Base-by-base conservation (phyloP, 2,888 invertebrate species). In the Teleiodes luculella region DNA sequence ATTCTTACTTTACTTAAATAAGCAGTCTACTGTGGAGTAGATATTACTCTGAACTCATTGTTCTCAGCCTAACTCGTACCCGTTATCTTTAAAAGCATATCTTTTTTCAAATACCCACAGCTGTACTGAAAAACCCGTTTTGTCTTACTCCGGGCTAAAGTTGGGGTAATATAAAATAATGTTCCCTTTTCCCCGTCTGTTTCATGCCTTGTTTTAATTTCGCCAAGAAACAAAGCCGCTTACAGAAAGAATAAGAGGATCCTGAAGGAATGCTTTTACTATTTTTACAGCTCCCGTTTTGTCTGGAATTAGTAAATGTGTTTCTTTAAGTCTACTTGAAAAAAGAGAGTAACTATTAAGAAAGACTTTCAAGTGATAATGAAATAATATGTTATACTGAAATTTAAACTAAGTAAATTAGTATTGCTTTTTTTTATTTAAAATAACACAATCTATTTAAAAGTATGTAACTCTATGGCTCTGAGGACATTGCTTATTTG, bases 161-260 rank as follows among this genome's bases (percentile, higher is more conserved):
- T 48, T 35, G 48, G 20, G 20, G 48, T 48, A 48, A 48, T 48
- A 20, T 48, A 36, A 48, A 48, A 48, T 48, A 48, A 48, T 48
- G 35, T 35, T 31, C 35, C 20, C 11, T 35, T 48, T 18, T 37
- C 16, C 41, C 35, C 20, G 48, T 48, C 33, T 48, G 35, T 36
- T 36, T n/a, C 48, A 14, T 43, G 28, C 43, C 14, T 20, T 35
- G 35, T 48, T 48, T 48, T 48, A 48, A 48, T 48, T 35, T 48
- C 48, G 35, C 35, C 20, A 48, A 48, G 48, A 36, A 48, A 48
- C 35, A 48, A 48, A 48, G 48, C 48, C n/a, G 16, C 47, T 47
- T 48, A 48, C 18, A 18, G 31, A 35, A 47, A 24, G 24, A 43
- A 43, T 28, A 14, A 43, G 24, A 24, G n/a, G 28, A 24, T 43